A percentile compares a stretch with the other conserved stretches of the same genome.
phyloP scores from a whole-genome alignment of 1,140 invertebrate species.

The Cyclargus thomasi region DNA sequence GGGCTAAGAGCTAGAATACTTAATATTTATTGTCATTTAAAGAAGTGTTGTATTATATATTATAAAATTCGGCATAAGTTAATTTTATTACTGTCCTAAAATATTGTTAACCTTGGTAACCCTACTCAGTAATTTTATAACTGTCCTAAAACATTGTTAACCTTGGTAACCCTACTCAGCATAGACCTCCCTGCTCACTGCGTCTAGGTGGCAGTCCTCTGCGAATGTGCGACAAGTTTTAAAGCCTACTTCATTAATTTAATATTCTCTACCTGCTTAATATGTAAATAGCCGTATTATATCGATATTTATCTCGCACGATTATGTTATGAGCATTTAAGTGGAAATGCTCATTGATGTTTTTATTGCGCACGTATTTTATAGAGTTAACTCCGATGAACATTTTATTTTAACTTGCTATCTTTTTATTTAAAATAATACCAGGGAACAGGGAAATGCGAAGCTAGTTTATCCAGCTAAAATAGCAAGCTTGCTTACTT shows the following conservation, averaged over 20 bases:
- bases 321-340: slow-evolving; percentile 15
- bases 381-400: neutral
- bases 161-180: neutral
- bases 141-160: neutral
- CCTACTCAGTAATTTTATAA: neutral
- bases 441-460: no score
- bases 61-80: no score
- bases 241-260: slow-evolving; percentile 8
- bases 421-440: no score
- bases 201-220: slow-evolving; percentile 25
- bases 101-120: neutral
- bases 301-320: neutral
- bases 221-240: slow-evolving; percentile 17
- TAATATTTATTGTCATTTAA: no score
- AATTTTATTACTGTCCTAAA: neutral
- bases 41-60: no score
- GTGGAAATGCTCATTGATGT: neutral
- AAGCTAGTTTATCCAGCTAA: no score
- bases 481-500: no score
- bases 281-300: slow-evolving; percentile 3
- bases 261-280: neutral
- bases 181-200: slow-evolving; percentile 42
- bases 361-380: neutral
- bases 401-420: neutral
- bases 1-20: no score